phyloP scores from a whole-genome alignment of 2,113 vertebrate species.

The Phalacrocorax pelagicus region DNA sequence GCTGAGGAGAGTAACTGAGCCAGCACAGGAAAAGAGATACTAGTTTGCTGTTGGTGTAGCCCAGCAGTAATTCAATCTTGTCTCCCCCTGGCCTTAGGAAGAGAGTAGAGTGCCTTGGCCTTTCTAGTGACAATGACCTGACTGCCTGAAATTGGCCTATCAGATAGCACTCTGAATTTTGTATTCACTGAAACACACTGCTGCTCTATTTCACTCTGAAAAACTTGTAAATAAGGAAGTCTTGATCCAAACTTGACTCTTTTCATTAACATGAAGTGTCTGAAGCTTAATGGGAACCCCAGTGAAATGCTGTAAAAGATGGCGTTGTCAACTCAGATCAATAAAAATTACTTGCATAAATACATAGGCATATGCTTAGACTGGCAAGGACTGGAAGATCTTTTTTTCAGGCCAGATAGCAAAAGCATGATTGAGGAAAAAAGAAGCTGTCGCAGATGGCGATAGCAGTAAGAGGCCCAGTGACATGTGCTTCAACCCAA shows the following conservation, averaged over 20 bases:
- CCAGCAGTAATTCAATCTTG: not conserved
- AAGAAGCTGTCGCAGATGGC: slow-evolving; percentile 15
- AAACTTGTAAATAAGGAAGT: not conserved
- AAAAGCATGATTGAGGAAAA: not conserved
- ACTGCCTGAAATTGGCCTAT: not conserved
- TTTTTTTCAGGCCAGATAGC: slow-evolving; percentile 2
- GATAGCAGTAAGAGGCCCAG: slow-evolving; percentile 22
- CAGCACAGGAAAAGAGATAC: not conserved
- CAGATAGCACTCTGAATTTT: not conserved
- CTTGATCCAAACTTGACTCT: not conserved
- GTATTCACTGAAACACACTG: not conserved
- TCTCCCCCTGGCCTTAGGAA: not conserved
- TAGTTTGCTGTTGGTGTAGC: not conserved
- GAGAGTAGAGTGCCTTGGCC: not conserved
- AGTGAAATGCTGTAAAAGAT: not conserved
- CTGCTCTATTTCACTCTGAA: not conserved
- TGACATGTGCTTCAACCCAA: not conserved
- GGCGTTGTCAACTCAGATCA: not conserved
- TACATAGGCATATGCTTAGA: not conserved
- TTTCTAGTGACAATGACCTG: not conserved
- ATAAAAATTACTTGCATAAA: not conserved
- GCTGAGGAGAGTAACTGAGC: not conserved
- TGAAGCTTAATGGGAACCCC: not conserved
- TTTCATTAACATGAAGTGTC: no score
- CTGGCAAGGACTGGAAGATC: not conserved